These are phyloP conservation scores for Crotalus viridis DNA, from an alignment of 2,113 vertebrate genomes.

Conservation along the genomic window DNA sequence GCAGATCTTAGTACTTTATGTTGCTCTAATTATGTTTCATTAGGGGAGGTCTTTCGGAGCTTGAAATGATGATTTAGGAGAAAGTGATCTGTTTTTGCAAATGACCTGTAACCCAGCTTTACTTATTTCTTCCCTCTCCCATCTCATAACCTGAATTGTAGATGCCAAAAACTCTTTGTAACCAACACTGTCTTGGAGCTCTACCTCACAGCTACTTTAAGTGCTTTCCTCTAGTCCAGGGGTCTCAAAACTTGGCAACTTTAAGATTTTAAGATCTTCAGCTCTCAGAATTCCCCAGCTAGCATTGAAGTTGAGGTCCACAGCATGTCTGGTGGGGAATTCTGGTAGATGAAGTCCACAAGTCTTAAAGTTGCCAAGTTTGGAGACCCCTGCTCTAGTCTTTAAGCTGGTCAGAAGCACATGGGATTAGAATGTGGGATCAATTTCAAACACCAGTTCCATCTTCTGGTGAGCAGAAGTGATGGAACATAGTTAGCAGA, in stretches of 20 bases:
- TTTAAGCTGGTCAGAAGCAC: not conserved
- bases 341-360: not conserved
- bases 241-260: not conserved
- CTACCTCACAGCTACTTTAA: not conserved
- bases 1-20: constrained; percentile 54
- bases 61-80: constrained; percentile 49
- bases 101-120: constrained; percentile 49
- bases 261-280: not conserved
- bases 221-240: not conserved
- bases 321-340: not conserved
- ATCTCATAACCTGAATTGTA: not conserved
- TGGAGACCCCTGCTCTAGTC: not conserved
- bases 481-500: no score
- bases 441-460: not conserved
- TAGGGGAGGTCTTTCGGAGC: constrained; percentile 54
- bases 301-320: not conserved
- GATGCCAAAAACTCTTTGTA: not conserved
- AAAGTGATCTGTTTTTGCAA: constrained; percentile 31
- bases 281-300: not conserved
- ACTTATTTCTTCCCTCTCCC: constrained; percentile 33
- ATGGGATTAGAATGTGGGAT: not conserved
- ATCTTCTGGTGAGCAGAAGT: not conserved
- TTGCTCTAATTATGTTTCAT: constrained; percentile 68
- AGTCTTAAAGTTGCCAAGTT: not conserved
- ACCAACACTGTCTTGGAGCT: not conserved